Evolutionary conservation across 2,888 invertebrate species (phyloP).

Genomic region (Arge pagana): DNA sequence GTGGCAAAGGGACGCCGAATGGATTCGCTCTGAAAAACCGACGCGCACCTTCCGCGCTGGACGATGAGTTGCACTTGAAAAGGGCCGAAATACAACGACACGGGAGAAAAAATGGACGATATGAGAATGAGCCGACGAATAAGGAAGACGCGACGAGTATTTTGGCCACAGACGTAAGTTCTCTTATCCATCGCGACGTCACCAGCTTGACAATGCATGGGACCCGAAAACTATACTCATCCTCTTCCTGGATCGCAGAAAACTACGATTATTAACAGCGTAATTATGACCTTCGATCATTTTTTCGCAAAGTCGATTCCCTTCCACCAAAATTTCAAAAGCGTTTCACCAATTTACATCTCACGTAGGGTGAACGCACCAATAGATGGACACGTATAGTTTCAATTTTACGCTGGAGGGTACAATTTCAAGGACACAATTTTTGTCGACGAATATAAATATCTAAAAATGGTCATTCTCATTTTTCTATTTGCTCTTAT

Average conservation of each 20-base stretch:
- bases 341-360: too few relatives aligned
- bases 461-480: too few relatives aligned
- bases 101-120: constrained; percentile 25
- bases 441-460: too few relatives aligned
- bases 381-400: too few relatives aligned
- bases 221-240: constrained; percentile 37
- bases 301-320: too few relatives aligned
- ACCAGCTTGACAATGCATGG: constrained; percentile 39
- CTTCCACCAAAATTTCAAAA: too few relatives aligned
- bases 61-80: constrained; percentile 8
- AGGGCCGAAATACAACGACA: constrained; percentile 29
- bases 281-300: constrained; percentile 13
- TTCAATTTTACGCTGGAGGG: too few relatives aligned
- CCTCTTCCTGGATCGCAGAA: constrained; percentile 41
- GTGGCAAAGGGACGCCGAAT: constrained; percentile 37
- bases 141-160: constrained; percentile 12
- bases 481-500: too few relatives aligned
- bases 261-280: constrained; percentile 40
- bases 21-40: constrained; percentile 37
- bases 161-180: constrained; percentile 31
- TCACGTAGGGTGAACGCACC: too few relatives aligned
- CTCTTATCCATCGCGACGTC: constrained; percentile 28
- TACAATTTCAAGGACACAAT: too few relatives aligned
- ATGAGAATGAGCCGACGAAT: constrained; percentile 25
- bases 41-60: constrained; percentile 19